phyloP scores from a whole-genome alignment of 1,140 invertebrate species.

The Neodiprion lecontei region DNA sequence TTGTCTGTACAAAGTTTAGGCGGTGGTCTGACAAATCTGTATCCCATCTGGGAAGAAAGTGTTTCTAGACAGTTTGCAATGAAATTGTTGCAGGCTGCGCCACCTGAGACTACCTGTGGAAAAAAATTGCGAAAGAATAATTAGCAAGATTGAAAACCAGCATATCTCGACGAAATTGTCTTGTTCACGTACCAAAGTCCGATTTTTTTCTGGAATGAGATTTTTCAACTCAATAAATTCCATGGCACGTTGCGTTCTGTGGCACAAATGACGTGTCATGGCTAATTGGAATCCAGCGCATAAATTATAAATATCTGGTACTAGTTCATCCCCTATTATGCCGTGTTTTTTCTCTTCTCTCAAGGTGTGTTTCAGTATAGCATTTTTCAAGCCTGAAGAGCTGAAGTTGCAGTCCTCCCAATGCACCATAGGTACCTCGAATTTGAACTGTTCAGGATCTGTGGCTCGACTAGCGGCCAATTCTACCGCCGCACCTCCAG shows the following conservation, averaged over 20 bases:
- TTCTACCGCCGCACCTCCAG: slow-evolving; percentile 89
- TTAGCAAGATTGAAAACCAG: too few relatives aligned
- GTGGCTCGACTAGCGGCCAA: slow-evolving; percentile 73
- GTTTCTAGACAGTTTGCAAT: slow-evolving; percentile 74
- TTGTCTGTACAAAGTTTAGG: slow-evolving; percentile 95
- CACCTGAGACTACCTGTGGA: slow-evolving; percentile 88
- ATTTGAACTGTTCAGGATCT: slow-evolving; percentile 72
- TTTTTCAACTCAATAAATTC: slow-evolving; percentile 71
- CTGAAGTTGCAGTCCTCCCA: slow-evolving; percentile 85
- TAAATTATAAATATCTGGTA: slow-evolving; percentile 82
- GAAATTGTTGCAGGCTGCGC: slow-evolving; percentile 92
- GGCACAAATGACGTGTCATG: slow-evolving; percentile 80
- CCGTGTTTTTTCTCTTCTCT: slow-evolving; percentile 68
- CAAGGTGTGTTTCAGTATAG: slow-evolving; percentile 61
- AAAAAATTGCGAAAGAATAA: slow-evolving; percentile 19
- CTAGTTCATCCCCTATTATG: slow-evolving; percentile 69
- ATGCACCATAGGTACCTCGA: slow-evolving; percentile 67
- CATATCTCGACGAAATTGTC: slow-evolving; percentile 8
- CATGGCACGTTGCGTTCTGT: slow-evolving; percentile 83
- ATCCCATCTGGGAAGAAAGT: slow-evolving; percentile 73
- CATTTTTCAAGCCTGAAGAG: slow-evolving; percentile 77
- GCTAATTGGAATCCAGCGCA: slow-evolving; percentile 85
- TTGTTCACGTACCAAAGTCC: slow-evolving; percentile 64
- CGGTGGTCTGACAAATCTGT: slow-evolving; percentile 77
- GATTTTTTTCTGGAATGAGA: slow-evolving; percentile 65